Conservation (phyloP, 2,113 vertebrate genomes). For the Dromiciops gliroides region DNA sequence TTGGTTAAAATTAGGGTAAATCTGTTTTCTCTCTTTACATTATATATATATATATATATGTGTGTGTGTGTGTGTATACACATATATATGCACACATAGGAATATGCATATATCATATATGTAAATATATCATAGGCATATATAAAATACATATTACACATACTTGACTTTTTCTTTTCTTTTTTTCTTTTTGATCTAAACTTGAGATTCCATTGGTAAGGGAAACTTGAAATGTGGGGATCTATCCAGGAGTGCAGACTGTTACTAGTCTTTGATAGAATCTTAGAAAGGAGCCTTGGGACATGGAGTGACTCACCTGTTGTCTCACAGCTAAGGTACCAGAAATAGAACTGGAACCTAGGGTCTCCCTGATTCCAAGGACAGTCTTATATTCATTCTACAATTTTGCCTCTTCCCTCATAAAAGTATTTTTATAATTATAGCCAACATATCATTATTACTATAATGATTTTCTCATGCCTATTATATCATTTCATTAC, state of each 20-base stretch:
- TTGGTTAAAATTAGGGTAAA: conserved; percentile 36
- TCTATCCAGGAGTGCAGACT: background rate
- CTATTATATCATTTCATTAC: conserved; percentile 22
- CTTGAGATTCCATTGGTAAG: background rate
- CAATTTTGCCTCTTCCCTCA: conserved; percentile 1
- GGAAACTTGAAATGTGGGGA: background rate
- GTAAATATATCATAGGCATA: background rate
- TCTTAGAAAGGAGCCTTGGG: background rate
- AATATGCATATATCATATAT: background rate
- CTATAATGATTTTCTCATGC: background rate
- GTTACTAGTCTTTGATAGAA: background rate
- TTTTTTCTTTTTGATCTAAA: background rate
- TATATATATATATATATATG: too few relatives aligned
- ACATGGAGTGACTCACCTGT: background rate
- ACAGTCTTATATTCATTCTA: background rate
- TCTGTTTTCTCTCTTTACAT: background rate
- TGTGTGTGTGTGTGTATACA: too few relatives aligned
- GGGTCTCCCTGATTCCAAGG: background rate
- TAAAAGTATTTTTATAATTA: conserved; percentile 42
- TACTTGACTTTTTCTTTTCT: background rate
- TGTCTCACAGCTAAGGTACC: background rate
- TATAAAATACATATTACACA: background rate
- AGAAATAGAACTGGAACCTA: background rate
- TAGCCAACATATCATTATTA: background rate
- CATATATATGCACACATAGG: too few relatives aligned